Conservation (phyloP, 2,888 invertebrate species). For the Cheilosia pagana region DNA sequence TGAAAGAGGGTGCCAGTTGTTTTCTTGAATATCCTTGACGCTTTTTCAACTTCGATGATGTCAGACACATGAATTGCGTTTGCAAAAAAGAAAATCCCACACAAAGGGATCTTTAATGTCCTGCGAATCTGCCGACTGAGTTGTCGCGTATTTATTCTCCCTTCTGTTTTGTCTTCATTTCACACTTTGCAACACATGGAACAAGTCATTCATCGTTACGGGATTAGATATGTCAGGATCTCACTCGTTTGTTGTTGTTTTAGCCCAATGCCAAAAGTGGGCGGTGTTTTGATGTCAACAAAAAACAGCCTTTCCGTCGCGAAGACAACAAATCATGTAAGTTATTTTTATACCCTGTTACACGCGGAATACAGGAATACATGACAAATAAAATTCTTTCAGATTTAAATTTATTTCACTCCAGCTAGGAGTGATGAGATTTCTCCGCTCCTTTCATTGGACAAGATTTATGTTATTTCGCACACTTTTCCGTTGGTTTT, state of each 20-base stretch:
- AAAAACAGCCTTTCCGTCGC: constrained; percentile 1
- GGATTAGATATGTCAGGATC: constrained; percentile 55
- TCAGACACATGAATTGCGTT: constrained; percentile 21
- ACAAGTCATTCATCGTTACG: constrained; percentile 68
- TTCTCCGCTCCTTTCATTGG: constrained; percentile 31
- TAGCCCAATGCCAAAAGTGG: neutral
- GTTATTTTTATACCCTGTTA: constrained; percentile 64
- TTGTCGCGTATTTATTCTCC: constrained; percentile 27
- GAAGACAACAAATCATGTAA: constrained; percentile 68
- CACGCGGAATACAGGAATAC: constrained; percentile 65
- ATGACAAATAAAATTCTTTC: constrained; percentile 73
- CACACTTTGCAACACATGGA: constrained; percentile 67
- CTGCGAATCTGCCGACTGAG: constrained; percentile 52
- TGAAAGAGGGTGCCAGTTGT: constrained; percentile 67
- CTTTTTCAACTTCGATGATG: constrained; percentile 67
- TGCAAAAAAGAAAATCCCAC: neutral
- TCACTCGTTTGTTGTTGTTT: constrained; percentile 25
- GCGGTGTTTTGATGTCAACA: neutral
- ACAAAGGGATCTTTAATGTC: constrained; percentile 50
- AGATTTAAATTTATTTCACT: constrained; percentile 71
- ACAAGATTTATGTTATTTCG: constrained; percentile 71
- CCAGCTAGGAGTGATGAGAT: constrained; percentile 37
- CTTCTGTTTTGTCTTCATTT: constrained; percentile 52
- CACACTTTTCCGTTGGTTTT: constrained; percentile 25
- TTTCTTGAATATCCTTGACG: constrained; percentile 61